phyloP scores from a whole-genome alignment of 2,113 vertebrate species.

The Mastomys natalensis region DNA sequence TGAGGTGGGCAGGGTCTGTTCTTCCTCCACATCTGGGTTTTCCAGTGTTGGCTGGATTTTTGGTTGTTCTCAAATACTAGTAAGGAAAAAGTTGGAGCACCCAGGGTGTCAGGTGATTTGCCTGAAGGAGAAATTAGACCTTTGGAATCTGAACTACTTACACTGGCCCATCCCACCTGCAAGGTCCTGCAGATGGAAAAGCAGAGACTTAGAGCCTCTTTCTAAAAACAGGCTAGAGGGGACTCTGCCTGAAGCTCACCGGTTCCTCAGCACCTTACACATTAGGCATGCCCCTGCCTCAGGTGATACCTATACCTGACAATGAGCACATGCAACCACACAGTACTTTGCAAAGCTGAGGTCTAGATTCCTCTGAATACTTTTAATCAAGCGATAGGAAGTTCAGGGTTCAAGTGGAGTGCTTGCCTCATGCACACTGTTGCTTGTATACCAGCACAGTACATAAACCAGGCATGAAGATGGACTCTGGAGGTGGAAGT shows the following conservation, averaged over 20 bases:
- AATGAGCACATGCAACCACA: accelerated
- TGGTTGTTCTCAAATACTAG: not conserved
- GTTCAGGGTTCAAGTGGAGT: not conserved
- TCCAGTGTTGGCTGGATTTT: not conserved
- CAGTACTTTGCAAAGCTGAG: not conserved
- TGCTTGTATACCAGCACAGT: not conserved
- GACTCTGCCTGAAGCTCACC: not conserved
- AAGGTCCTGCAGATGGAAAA: not conserved
- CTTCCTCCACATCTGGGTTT: not conserved
- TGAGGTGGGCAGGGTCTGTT: not conserved
- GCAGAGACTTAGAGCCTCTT: not conserved
- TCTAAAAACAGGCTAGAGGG: not conserved
- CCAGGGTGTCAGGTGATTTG: not conserved
- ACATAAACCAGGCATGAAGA: not conserved
- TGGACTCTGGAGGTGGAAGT: not conserved
- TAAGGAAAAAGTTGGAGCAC: not conserved
- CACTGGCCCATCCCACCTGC: not conserved
- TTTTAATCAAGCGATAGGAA: not conserved
- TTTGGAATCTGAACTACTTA: not conserved
- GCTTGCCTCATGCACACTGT: not conserved
- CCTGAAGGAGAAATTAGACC: not conserved
- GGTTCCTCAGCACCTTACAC: not conserved
- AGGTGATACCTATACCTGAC: not conserved
- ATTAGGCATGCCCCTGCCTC: not conserved
- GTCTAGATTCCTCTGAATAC: not conserved